phyloP scores from a whole-genome alignment of 1,140 invertebrate species.

The Drosophila mayri region DNA sequence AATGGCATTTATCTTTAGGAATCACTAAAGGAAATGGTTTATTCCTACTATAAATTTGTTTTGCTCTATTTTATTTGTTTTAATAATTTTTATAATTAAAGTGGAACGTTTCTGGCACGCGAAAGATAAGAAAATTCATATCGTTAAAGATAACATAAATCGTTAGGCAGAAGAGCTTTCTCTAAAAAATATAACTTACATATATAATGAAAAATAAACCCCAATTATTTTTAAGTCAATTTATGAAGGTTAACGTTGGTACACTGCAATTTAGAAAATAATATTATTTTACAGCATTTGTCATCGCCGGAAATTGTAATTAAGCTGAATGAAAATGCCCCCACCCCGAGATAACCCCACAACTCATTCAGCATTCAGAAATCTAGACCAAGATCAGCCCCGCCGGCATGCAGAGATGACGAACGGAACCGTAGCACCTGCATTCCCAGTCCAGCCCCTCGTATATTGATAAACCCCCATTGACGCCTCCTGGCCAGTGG shows the following conservation, averaged over 20 bases:
- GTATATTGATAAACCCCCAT: slow-evolving; percentile 47
- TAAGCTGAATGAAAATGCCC: slow-evolving; percentile 25
- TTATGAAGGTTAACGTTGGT: neutral
- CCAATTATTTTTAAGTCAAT: neutral
- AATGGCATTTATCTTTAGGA: slow-evolving; percentile 11
- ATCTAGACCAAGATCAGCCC: slow-evolving; percentile 31
- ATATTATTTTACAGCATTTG: neutral
- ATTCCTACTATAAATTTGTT: neutral
- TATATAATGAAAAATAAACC: no score
- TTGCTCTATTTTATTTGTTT: neutral
- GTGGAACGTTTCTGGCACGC: neutral
- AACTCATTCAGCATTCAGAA: slow-evolving; percentile 24
- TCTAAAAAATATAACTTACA: neutral
- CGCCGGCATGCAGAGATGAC: slow-evolving; percentile 43
- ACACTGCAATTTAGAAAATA: slow-evolving; percentile 4
- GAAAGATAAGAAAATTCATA: neutral
- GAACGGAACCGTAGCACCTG: slow-evolving; percentile 28
- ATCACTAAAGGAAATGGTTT: no score
- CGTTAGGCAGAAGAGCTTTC: no score
- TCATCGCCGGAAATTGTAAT: slow-evolving; percentile 23
- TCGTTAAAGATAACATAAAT: neutral
- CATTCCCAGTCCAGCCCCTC: slow-evolving; percentile 48
- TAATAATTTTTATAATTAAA: neutral
- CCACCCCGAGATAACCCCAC: slow-evolving; percentile 31
- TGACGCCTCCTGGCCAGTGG: slow-evolving; percentile 24